Percentiles rank a stretch among this genome's conserved stretches.
Evolutionary conservation across 1,140 invertebrate species (phyloP).

Genomic region (Rhopalosiphum maidis): DNA sequence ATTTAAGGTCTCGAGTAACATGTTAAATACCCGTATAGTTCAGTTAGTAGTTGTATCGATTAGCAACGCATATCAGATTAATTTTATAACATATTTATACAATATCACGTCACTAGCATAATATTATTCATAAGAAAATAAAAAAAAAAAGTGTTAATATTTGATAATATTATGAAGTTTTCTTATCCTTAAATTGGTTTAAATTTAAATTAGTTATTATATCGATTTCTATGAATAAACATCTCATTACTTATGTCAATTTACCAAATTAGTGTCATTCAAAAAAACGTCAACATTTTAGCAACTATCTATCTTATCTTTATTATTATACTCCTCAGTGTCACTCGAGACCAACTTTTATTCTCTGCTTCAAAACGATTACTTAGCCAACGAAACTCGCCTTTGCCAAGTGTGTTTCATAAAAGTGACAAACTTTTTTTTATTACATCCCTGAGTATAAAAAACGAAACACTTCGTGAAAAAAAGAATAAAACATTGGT

Average conservation of each 20-base stretch:
- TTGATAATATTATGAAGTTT: not conserved
- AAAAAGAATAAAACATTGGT: not conserved
- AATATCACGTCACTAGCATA: not conserved
- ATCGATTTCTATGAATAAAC: not conserved
- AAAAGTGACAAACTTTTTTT: conserved; percentile 4
- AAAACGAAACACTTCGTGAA: conserved; percentile 14
- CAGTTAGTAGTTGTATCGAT: not conserved
- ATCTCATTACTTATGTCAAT: not conserved
- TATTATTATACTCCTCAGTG: not conserved
- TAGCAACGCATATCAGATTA: not conserved
- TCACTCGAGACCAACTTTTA: not conserved
- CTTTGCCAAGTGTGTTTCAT: not conserved
- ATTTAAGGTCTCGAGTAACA: not conserved
- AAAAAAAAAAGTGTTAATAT: not conserved
- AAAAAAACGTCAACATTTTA: not conserved
- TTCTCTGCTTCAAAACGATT: conserved; percentile 21
- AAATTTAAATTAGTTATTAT: not conserved
- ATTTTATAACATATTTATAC: not conserved
- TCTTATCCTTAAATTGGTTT: not conserved
- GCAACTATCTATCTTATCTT: not conserved
- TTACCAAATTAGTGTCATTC: conserved; percentile 22
- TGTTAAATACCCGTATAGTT: not conserved
- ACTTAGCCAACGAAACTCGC: not conserved
- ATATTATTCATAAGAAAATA: not conserved
- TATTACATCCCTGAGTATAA: not conserved